Evolutionary conservation across 2,113 vertebrate species (phyloP).

Genomic region (Myiozetetes cayanensis): DNA sequence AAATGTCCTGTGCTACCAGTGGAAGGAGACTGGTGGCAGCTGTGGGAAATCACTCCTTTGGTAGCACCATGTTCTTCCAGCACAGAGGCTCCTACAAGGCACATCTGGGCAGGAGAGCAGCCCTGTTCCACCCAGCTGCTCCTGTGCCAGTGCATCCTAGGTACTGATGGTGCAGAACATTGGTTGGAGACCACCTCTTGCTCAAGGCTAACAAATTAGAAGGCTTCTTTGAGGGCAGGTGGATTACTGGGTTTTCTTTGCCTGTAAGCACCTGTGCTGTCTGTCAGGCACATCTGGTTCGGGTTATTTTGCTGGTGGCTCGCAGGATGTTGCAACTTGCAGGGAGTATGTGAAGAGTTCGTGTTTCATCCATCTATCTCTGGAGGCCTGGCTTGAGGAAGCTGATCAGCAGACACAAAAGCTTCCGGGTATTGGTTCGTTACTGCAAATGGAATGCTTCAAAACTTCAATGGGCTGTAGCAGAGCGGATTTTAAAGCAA

Average conservation of each 20-base stretch:
- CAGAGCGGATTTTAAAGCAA: background rate
- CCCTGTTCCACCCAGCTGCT: background rate
- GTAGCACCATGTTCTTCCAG: background rate
- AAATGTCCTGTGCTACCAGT: accelerated
- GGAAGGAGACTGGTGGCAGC: background rate
- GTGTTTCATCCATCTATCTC: accelerated
- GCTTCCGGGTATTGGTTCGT: background rate
- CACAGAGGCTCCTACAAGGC: background rate
- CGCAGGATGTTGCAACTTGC: background rate
- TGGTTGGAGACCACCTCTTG: background rate
- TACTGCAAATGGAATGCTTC: background rate
- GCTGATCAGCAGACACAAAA: background rate
- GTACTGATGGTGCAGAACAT: background rate
- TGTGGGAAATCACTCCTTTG: background rate
- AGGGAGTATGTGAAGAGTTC: background rate
- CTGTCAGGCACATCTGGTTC: background rate
- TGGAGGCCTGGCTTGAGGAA: background rate
- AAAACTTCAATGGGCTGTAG: background rate
- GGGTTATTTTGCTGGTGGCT: background rate
- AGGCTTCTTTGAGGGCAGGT: background rate
- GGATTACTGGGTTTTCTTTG: background rate
- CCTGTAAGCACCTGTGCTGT: background rate
- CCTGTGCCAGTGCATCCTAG: too few relatives aligned
- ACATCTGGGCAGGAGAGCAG: accelerated
- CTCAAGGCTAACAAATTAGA: background rate